These are phyloP conservation scores for Nemapogon koenigi DNA, from an alignment of 2,888 invertebrate genomes.

Conservation along the genomic window DNA sequence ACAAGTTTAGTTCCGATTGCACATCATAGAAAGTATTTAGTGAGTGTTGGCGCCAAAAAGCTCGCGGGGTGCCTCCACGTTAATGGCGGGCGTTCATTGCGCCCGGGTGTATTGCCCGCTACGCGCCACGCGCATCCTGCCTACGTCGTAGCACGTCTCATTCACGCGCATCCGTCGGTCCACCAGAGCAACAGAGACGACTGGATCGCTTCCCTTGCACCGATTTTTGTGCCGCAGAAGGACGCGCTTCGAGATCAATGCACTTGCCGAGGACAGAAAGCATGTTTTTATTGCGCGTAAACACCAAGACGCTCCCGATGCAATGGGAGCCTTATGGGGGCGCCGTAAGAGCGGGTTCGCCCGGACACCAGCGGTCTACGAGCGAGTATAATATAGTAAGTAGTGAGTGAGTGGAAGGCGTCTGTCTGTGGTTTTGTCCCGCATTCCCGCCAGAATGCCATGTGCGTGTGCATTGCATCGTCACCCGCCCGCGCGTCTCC, in stretches of 20 bases:
- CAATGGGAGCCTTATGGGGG: slow-evolving; percentile 38
- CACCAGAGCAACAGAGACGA: slow-evolving; percentile 28
- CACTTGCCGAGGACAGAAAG: slow-evolving; percentile 60
- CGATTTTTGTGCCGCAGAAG: slow-evolving; percentile 50
- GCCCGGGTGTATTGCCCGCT: slow-evolving; percentile 62
- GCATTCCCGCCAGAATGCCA: slow-evolving; percentile 16
- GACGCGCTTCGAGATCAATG: slow-evolving; percentile 49
- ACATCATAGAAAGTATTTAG: no score
- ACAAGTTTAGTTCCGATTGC: no score
- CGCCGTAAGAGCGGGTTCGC: slow-evolving; percentile 28
- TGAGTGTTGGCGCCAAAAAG: slow-evolving; percentile 61
- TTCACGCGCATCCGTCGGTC: slow-evolving; percentile 26
- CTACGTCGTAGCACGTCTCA: slow-evolving; percentile 29
- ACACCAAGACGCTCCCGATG: slow-evolving; percentile 26
- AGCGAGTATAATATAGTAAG: no score
- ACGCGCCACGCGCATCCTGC: slow-evolving; percentile 50
- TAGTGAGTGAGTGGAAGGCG: slow-evolving; percentile 1
- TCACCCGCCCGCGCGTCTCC: slow-evolving; percentile 13
- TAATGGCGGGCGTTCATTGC: slow-evolving; percentile 59
- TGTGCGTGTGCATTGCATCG: slow-evolving; percentile 22
- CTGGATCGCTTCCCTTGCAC: slow-evolving; percentile 50
- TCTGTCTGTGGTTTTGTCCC: no score
- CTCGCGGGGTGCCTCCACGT: slow-evolving; percentile 42
- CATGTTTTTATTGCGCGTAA: slow-evolving; percentile 52
- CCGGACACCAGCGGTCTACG: no score